Evolutionary conservation across 1,140 invertebrate species (phyloP).

Genomic region (Lepidurus apus): DNA sequence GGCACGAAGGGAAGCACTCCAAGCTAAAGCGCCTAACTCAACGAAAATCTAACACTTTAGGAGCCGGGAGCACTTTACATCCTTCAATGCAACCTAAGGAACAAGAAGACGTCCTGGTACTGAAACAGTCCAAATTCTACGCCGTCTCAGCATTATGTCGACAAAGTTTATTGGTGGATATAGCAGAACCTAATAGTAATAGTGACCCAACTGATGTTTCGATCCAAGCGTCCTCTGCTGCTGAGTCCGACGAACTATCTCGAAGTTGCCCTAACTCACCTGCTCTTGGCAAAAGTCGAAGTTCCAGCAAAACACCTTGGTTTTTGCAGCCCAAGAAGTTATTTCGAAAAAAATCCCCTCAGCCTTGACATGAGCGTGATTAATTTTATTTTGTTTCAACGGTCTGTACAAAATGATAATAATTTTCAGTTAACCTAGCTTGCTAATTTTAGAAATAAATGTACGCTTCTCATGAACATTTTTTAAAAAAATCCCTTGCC

Average conservation of each 20-base stretch:
- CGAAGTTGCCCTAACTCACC: slow-evolving; percentile 29
- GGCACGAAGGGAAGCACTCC: slow-evolving; percentile 43
- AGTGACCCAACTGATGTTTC: background rate
- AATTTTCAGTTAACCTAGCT: background rate
- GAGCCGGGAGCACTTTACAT: slow-evolving; percentile 57
- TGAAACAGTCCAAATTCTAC: slow-evolving; percentile 43
- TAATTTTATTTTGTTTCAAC: background rate
- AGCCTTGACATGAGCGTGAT: background rate
- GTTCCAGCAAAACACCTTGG: background rate
- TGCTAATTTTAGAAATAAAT: background rate
- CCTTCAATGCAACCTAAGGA: slow-evolving; percentile 52
- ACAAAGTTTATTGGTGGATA: slow-evolving; percentile 61
- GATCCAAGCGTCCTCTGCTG: background rate
- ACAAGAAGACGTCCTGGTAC: slow-evolving; percentile 43
- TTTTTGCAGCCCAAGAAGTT: background rate
- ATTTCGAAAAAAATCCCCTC: background rate
- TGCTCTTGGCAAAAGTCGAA: background rate
- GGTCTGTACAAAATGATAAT: background rate
- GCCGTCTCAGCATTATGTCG: slow-evolving; percentile 55
- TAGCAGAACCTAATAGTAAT: slow-evolving; percentile 39
- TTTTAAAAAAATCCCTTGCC: too few relatives aligned
- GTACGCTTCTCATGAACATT: background rate
- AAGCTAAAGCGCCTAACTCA: slow-evolving; percentile 39
- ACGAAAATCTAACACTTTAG: slow-evolving; percentile 46
- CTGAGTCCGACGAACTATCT: background rate